Conservation (phyloP, 2,888 invertebrate genomes). For the Cephus sareptanus region DNA sequence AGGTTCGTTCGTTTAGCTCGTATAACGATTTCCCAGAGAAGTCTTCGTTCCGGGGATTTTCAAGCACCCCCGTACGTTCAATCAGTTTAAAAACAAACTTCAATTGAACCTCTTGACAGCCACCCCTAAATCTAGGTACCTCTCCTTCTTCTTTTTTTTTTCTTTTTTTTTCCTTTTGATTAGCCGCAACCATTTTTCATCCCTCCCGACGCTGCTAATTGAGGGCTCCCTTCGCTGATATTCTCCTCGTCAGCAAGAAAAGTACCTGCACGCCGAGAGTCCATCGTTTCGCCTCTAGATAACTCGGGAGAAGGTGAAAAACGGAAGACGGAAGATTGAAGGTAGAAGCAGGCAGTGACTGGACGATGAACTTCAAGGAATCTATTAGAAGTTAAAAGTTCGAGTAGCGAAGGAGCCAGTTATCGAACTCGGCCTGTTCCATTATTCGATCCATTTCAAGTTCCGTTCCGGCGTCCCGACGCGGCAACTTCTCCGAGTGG, state of each 20-base stretch:
- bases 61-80: neutral
- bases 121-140: neutral
- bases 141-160: neutral
- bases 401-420: conserved; percentile 29
- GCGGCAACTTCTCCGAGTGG: neutral
- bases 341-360: neutral
- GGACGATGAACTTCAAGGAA: neutral
- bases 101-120: neutral
- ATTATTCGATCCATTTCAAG: conserved; percentile 46
- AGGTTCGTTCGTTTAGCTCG: neutral
- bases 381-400: conserved; percentile 5
- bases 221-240: conserved; percentile 39
- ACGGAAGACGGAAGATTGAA: neutral
- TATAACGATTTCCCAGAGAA: neutral
- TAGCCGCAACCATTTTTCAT: conserved; percentile 42
- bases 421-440: conserved; percentile 35
- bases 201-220: conserved; percentile 44
- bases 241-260: conserved; percentile 8
- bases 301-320: neutral
- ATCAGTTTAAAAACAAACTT: conserved; percentile 3
- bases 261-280: neutral
- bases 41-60: neutral
- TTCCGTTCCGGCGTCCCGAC: conserved; percentile 32
- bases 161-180: conserved; percentile 11
- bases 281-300: neutral